Evolutionary conservation across 2,797 vertebrate species (phyloP).

Genomic region (Hephaestus fuliginosus): DNA sequence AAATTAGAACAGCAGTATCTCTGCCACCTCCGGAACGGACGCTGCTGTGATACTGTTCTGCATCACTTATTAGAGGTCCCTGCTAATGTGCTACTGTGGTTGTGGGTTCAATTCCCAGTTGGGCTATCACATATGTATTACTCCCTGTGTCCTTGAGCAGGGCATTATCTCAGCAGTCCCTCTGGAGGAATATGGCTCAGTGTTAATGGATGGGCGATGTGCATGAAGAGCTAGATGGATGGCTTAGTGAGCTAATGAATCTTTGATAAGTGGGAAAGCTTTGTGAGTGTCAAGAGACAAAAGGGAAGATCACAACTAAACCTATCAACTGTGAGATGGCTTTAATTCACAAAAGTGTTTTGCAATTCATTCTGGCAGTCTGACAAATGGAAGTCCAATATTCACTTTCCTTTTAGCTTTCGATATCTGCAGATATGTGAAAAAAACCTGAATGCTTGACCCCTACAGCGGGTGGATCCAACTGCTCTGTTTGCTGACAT

Average conservation of each 20-base stretch:
- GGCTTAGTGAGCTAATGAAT: constrained; percentile 81
- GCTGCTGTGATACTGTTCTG: constrained; percentile 61
- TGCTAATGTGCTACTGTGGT: constrained; percentile 76
- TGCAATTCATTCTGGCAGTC: neutral
- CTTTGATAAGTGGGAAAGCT: constrained; percentile 81
- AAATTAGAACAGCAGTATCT: constrained; percentile 65
- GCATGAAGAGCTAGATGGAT: constrained; percentile 74
- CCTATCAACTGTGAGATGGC: constrained; percentile 57
- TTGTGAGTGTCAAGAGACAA: constrained; percentile 66
- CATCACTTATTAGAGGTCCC: constrained; percentile 61
- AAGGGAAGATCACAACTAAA: constrained; percentile 69
- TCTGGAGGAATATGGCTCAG: constrained; percentile 57
- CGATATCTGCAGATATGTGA: no score
- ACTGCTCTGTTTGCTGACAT: no score
- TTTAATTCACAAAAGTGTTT: constrained; percentile 48
- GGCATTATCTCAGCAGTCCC: constrained; percentile 74
- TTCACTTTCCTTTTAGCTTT: neutral
- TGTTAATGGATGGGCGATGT: constrained; percentile 77
- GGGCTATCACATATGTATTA: constrained; percentile 76
- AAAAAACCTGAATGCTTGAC: no score
- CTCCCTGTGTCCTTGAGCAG: constrained; percentile 81
- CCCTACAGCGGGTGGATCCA: no score
- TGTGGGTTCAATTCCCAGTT: constrained; percentile 78
- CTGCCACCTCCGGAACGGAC: constrained; percentile 44
- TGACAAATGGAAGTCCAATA: neutral